Conservation (phyloP, 2,113 vertebrate species). For the Uria lomvia region DNA sequence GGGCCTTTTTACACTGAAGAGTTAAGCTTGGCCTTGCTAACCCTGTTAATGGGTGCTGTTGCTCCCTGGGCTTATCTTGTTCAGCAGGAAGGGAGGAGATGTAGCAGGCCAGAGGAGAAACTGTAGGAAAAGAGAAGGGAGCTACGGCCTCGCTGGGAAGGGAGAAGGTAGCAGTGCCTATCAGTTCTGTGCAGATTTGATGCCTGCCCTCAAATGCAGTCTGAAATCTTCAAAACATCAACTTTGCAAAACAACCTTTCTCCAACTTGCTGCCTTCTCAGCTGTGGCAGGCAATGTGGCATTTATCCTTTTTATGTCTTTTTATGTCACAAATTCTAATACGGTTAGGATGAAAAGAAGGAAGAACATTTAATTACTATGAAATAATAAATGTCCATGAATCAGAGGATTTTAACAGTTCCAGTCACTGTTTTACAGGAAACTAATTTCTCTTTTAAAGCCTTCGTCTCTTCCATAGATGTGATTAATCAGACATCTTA, state of each 20-base stretch:
- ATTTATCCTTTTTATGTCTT: not conserved
- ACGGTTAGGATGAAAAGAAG: not conserved
- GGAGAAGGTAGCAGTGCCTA: not conserved
- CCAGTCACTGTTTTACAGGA: not conserved
- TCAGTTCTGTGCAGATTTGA: not conserved
- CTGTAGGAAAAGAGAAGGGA: not conserved
- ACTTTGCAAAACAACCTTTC: not conserved
- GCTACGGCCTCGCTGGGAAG: not conserved
- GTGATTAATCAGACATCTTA: not conserved
- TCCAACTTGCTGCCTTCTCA: not conserved
- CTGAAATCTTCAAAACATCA: not conserved
- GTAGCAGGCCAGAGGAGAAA: not conserved
- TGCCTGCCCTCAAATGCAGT: not conserved
- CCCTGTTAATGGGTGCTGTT: not conserved
- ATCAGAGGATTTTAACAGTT: not conserved
- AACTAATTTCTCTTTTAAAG: not conserved
- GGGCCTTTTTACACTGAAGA: not conserved
- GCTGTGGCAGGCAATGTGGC: not conserved
- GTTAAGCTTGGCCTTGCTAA: not conserved
- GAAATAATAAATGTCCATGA: not conserved
- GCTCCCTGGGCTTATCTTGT: slow-evolving; percentile 2
- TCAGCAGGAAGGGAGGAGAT: not conserved
- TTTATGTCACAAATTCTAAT: not conserved
- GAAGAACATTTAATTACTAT: not conserved
- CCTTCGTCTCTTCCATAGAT: not conserved